Base-by-base conservation (phyloP, 1,140 invertebrate species). In the Scaptomyza montana region DNA sequence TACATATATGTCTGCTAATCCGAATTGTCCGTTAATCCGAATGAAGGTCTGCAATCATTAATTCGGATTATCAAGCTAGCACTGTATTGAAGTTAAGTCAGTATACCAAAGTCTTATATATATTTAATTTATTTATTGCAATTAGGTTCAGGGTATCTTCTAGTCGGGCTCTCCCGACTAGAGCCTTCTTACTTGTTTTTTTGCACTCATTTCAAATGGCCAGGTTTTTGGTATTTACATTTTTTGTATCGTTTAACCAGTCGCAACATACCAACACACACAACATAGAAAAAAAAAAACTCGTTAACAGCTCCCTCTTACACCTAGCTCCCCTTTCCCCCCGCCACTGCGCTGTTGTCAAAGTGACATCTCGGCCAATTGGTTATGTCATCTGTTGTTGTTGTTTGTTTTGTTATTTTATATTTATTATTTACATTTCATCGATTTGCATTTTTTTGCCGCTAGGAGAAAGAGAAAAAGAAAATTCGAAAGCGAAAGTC, bases 401-500 rank as follows among this genome's bases (percentile, higher is more conserved):
- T 76, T 57, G 69, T 80, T 78, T 80, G 53, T 72, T 21, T 13
- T 12, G 25, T 30, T 54, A 3, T 61, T 47, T 39, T 36, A 10
- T 41, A n/a, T 65, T 65, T 55, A 56, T 28, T 65, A 47, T 65
- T 55, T 55, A 33, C 56, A 46, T 59, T 59, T 59, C 56, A 59
- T 59, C 45, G 56, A 59, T 59, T 59, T 59, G 28, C 46, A 59
- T 47, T 66, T 28, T 49, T 41, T 47, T 60, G 43, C 39, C 36
- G 16, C 45, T 13, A 46, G 30, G 30, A 57, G 54, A 46, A 62
- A 74, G 62, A 71, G 60, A 84, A 89, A 82, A 89, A 84, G 85
- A 84, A 89, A 89, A 89, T 89, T 89, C 80, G 84, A 89, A 89
- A 89, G 84, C 84, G 84, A 89, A 89, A 89, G 84, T 89, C 85